Percentiles rank a stretch among this genome's conserved stretches.
phyloP scores from a whole-genome alignment of 2,113 vertebrate species.

The Microcebus ravelobensis region DNA sequence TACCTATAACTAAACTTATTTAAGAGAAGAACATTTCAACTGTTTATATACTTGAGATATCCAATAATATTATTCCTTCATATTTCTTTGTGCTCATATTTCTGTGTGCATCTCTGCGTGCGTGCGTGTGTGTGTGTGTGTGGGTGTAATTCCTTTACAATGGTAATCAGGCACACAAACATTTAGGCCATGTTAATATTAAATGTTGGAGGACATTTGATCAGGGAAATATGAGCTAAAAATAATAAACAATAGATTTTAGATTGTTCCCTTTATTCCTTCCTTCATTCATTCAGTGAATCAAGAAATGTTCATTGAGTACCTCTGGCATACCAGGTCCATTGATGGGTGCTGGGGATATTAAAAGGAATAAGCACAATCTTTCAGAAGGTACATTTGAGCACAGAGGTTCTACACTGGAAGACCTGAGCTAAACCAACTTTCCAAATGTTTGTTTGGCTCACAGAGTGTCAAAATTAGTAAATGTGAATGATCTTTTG shows the following conservation, averaged over 20 bases:
- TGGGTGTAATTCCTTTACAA: not conserved
- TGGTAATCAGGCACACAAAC: not conserved
- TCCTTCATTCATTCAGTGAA: not conserved
- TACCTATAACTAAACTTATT: not conserved
- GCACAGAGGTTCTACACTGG: not conserved
- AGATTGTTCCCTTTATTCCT: not conserved
- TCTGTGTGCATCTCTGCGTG: accelerated
- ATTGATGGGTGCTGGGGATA: not conserved
- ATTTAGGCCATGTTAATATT: not conserved
- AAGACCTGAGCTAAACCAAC: not conserved
- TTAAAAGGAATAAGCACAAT: not conserved
- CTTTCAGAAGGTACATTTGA: not conserved
- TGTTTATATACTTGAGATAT: not conserved
- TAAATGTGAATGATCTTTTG: not conserved
- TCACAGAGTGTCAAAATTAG: not conserved
- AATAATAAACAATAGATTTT: not conserved
- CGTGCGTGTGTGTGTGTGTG: accelerated
- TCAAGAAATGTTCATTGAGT: not conserved
- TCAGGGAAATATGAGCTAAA: not conserved
- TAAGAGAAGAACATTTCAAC: not conserved
- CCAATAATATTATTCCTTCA: not conserved
- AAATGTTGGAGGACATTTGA: not conserved
- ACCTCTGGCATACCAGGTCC: not conserved
- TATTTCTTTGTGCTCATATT: not conserved
- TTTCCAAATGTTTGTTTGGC: not conserved